Percentiles rank a stretch among this genome's conserved stretches.
These are phyloP conservation scores for Diorhabda carinulata DNA, from an alignment of 1,140 invertebrate genomes.

Conservation along the genomic window DNA sequence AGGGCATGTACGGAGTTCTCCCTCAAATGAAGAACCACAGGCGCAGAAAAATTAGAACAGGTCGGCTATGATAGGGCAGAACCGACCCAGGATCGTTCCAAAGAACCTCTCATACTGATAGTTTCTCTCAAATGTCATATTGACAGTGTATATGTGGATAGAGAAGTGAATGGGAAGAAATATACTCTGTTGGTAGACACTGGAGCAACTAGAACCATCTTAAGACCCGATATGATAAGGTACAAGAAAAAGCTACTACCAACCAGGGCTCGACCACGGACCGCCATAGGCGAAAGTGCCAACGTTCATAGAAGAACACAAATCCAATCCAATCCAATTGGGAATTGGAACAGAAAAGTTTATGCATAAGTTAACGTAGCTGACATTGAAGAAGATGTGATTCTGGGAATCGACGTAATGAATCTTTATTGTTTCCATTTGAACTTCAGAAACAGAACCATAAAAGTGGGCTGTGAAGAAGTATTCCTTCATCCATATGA, in stretches of 20 bases:
- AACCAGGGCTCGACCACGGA: too few relatives aligned
- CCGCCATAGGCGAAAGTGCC: background rate
- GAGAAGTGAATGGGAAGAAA: too few relatives aligned
- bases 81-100: background rate
- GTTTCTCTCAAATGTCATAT: too few relatives aligned
- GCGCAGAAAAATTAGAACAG: background rate
- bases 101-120: background rate
- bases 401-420: slow-evolving; percentile 11
- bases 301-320: background rate
- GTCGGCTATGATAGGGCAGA: background rate
- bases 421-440: background rate
- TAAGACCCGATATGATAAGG: too few relatives aligned
- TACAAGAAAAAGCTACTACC: too few relatives aligned
- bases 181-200: too few relatives aligned
- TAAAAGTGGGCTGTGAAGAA: slow-evolving; percentile 9
- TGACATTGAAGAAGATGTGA: slow-evolving; percentile 4
- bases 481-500: background rate
- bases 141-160: too few relatives aligned
- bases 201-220: too few relatives aligned
- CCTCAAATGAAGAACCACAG: background rate
- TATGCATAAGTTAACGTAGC: background rate
- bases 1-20: background rate
- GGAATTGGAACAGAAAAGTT: background rate
- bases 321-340: background rate
- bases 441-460: background rate